Percentiles rank a stretch among this genome's conserved stretches.
phyloP scores from a whole-genome alignment of 2,888 invertebrate genomes.

The Zeuzera pyrina region DNA sequence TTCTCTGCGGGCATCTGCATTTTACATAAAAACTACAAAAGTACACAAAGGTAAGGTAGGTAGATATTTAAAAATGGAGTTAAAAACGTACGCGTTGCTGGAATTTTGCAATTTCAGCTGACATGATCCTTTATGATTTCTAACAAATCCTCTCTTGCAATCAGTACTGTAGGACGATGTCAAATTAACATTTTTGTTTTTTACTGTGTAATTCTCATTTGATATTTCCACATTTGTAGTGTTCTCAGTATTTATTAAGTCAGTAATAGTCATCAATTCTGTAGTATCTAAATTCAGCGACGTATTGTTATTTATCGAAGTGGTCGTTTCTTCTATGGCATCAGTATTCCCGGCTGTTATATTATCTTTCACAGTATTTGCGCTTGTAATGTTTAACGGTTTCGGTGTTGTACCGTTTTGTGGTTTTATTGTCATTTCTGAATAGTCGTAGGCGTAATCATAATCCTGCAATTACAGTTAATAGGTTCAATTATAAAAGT shows the following conservation, averaged over 20 bases:
- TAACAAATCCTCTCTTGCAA: slow-evolving; percentile 52
- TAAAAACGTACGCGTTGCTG: slow-evolving; percentile 52
- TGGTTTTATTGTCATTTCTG: slow-evolving; percentile 81
- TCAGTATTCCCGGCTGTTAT: slow-evolving; percentile 20
- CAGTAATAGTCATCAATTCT: background rate
- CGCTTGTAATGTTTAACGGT: slow-evolving; percentile 41
- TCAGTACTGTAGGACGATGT: slow-evolving; percentile 19
- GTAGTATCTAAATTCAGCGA: slow-evolving; percentile 4
- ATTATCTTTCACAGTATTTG: slow-evolving; percentile 24
- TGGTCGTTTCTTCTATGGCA: slow-evolving; percentile 19
- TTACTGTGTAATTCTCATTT: slow-evolving; percentile 5
- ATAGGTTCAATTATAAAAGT: background rate
- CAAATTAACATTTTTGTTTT: slow-evolving; percentile 15
- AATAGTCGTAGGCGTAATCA: slow-evolving; percentile 82
- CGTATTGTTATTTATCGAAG: slow-evolving; percentile 17
- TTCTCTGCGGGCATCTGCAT: no score
- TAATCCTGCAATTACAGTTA: slow-evolving; percentile 72
- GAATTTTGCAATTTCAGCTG: slow-evolving; percentile 47
- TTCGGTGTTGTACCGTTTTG: slow-evolving; percentile 52
- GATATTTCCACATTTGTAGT: slow-evolving; percentile 19
- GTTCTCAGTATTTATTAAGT: slow-evolving; percentile 1
- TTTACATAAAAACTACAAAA: no score
- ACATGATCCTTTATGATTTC: slow-evolving; percentile 52
- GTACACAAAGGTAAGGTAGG: no score
- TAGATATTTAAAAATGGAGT: no score